These are phyloP conservation scores for Triplophysa bombifrons DNA, from an alignment of 2,797 vertebrate genomes.

Conservation along the genomic window DNA sequence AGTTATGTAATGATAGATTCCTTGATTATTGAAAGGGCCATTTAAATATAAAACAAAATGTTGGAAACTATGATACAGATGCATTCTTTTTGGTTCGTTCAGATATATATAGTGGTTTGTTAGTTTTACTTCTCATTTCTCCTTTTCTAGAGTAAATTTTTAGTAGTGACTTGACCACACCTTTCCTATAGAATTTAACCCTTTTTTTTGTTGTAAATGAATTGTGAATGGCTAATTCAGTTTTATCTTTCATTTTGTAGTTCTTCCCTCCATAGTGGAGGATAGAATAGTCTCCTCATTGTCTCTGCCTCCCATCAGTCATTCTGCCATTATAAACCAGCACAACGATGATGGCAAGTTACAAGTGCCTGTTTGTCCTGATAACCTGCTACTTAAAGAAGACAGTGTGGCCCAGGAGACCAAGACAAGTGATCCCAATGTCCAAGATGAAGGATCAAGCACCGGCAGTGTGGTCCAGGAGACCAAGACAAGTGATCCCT, in stretches of 20 bases:
- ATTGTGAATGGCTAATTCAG: not conserved
- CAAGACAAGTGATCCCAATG: not conserved
- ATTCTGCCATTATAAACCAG: slow-evolving; percentile 28
- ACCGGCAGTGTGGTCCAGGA: slow-evolving; percentile 10
- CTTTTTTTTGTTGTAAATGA: not conserved
- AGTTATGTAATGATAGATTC: too few species aligned
- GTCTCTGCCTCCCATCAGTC: slow-evolving; percentile 42
- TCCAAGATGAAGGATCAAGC: slow-evolving; percentile 31
- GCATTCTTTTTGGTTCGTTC: not conserved
- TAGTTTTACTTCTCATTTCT: not conserved
- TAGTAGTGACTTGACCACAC: not conserved
- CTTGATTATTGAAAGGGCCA: too few species aligned
- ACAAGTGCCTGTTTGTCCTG: slow-evolving; percentile 10
- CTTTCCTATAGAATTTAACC: not conserved
- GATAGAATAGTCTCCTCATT: slow-evolving; percentile 55
- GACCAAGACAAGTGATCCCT: not conserved
- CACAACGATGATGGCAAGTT: slow-evolving; percentile 1
- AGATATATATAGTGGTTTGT: not conserved
- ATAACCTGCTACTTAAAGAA: slow-evolving; percentile 5
- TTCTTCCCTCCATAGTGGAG: slow-evolving; percentile 55
- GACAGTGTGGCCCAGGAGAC: slow-evolving; percentile 12
- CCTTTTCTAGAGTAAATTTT: not conserved
- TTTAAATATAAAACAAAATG: too few species aligned
- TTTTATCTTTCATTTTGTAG: slow-evolving; percentile 21
- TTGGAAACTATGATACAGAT: not conserved